These are phyloP conservation scores for Semnornis frantzii DNA, from an alignment of 2,113 vertebrate species.

Conservation along the genomic window DNA sequence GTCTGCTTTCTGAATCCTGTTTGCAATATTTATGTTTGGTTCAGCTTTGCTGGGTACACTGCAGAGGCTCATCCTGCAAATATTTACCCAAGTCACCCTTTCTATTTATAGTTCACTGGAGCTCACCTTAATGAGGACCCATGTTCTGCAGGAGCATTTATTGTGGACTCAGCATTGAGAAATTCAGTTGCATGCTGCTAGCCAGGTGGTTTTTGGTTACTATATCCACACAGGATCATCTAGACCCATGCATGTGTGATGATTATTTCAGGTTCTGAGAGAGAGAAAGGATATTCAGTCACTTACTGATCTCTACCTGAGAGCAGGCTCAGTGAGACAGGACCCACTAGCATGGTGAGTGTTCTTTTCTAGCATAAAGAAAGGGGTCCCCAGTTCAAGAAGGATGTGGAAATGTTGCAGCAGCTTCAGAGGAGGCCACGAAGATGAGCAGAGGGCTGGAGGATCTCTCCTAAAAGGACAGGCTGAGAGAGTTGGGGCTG, in stretches of 20 bases:
- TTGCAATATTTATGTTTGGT: background rate
- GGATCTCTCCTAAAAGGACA: no score
- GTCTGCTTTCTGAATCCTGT: background rate
- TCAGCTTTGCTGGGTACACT: background rate
- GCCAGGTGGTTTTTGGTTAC: background rate
- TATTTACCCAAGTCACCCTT: background rate
- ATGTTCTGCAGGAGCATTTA: background rate
- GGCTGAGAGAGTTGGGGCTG: no score
- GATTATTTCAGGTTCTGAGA: slow-evolving; percentile 50
- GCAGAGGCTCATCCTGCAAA: slow-evolving; percentile 1
- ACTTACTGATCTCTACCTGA: background rate
- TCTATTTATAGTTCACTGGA: background rate
- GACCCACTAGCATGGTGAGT: slow-evolving; percentile 60
- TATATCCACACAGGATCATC: background rate
- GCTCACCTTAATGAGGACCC: background rate
- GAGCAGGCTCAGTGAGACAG: background rate
- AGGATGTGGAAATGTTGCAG: no score
- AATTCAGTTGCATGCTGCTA: background rate
- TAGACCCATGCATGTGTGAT: background rate
- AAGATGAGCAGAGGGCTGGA: no score
- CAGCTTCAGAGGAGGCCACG: no score
- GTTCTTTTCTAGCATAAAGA: background rate
- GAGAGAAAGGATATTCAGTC: background rate
- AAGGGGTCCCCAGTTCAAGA: no score
- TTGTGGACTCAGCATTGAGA: background rate